These are phyloP conservation scores for Macaca mulatta DNA, from an alignment of 2,113 vertebrate genomes.

Conservation along the genomic window DNA sequence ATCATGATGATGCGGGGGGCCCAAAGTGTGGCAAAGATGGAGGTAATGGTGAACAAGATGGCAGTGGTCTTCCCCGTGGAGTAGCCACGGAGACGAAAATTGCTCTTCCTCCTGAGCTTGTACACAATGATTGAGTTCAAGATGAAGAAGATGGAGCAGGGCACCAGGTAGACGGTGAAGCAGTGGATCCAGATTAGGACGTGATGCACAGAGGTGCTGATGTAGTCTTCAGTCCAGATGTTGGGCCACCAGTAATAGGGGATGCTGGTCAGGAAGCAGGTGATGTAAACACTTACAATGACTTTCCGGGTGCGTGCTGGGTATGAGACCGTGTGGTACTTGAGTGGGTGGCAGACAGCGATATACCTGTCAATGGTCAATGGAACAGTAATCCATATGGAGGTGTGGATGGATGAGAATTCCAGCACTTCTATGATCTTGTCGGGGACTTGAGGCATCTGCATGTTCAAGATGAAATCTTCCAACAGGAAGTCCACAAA, in stretches of 20 bases:
- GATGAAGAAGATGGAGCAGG: constrained; percentile 96
- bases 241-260: constrained; percentile 99
- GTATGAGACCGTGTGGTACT: constrained; percentile 95
- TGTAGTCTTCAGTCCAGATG: constrained; percentile 92
- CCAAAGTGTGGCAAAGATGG: constrained; percentile 96
- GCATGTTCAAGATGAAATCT: constrained; percentile 92
- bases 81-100: constrained; percentile 94
- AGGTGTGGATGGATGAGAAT: constrained; percentile 98
- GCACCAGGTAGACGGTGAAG: constrained; percentile 93
- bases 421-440: constrained; percentile 94
- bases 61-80: constrained; percentile 97
- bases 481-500: constrained; percentile 97
- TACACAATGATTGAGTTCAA: constrained; percentile 94
- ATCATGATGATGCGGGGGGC: constrained; percentile 94
- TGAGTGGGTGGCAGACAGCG: constrained; percentile 96
- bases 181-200: constrained; percentile 97
- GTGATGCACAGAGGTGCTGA: constrained; percentile 90
- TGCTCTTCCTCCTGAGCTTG: constrained; percentile 92
- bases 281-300: constrained; percentile 92
- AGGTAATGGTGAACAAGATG: constrained; percentile 96
- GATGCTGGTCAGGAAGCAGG: constrained; percentile 93
- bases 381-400: constrained; percentile 97
- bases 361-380: constrained; percentile 96
- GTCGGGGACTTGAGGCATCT: constrained; percentile 91
- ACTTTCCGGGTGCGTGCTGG: constrained; percentile 94